A percentile compares a stretch with the other conserved stretches of the same genome.
Evolutionary conservation across 30 jellyfish, hydroid and myxozoan genomes (phyloP).

Genomic region (Aurelia sp.): DNA sequence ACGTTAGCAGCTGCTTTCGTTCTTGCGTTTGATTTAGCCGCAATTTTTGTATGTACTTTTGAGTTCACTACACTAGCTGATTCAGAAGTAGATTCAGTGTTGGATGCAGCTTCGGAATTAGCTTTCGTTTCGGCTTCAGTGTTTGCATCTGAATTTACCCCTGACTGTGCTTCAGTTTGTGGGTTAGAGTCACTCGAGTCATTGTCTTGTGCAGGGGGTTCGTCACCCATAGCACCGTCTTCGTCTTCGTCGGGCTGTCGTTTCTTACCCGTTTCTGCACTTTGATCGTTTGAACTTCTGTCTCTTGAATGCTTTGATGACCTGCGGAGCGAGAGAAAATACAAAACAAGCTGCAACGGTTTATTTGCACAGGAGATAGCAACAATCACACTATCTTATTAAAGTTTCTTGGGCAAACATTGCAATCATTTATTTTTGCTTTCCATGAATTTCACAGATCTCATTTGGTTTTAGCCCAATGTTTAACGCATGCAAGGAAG

Average conservation of each 20-base stretch:
- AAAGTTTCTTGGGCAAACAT: too few relatives aligned
- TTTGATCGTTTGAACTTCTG: background rate
- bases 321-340: background rate
- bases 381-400: background rate
- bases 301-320: conserved; percentile 38
- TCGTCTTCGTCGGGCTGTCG: conserved; percentile 54
- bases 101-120: conserved; percentile 82
- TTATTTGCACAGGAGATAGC: too few relatives aligned
- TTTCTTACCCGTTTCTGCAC: conserved; percentile 87
- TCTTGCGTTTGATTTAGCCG: conserved; percentile 96
- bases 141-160: conserved; percentile 75
- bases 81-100: conserved; percentile 82
- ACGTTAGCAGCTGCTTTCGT: conserved; percentile 99
- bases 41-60: conserved; percentile 89
- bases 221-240: conserved; percentile 67
- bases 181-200: conserved; percentile 46
- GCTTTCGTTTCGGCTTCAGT: conserved; percentile 61
- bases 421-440: too few relatives aligned
- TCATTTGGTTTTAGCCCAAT: too few relatives aligned
- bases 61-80: conserved; percentile 94
- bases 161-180: conserved; percentile 66
- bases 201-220: conserved; percentile 45
- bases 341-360: too few relatives aligned
- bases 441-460: too few relatives aligned
- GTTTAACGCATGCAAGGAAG: too few relatives aligned